Evolutionary conservation across 2,113 vertebrate genomes (phyloP).

Genomic region (Pteronura brasiliensis): DNA sequence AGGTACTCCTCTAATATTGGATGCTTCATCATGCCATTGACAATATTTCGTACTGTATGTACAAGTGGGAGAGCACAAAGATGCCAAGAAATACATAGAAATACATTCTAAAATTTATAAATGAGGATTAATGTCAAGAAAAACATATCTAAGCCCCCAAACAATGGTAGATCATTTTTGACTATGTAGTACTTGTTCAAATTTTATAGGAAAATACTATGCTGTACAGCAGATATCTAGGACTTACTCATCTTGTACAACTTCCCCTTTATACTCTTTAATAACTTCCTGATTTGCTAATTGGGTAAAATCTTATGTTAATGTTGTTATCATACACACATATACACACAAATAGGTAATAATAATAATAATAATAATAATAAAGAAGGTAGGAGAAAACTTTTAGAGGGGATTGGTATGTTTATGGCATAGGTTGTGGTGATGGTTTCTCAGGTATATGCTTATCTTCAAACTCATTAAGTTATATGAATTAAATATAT

Average conservation of each 20-base stretch:
- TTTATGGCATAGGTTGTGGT: neutral
- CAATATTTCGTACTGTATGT: neutral
- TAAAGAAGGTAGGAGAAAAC: neutral
- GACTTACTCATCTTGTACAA: neutral
- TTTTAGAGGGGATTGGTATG: neutral
- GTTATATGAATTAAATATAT: neutral
- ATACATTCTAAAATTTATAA: neutral
- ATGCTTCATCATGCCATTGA: neutral
- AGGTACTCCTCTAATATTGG: neutral
- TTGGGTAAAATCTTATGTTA: neutral
- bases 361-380: neutral
- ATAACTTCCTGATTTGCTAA: neutral
- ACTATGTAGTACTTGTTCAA: neutral
- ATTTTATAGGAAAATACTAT: neutral
- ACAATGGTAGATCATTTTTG: neutral
- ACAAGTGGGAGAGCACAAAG: neutral
- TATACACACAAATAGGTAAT: neutral
- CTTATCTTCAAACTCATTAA: neutral
- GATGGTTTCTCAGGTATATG: neutral
- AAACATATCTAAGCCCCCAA: neutral
- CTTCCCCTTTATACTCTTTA: neutral
- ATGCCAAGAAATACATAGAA: neutral
- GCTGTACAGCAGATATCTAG: neutral
- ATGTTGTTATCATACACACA: neutral
- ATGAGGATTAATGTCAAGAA: neutral